Conservation (phyloP, 1,140 invertebrate genomes). For the Cephus cinctus region DNA sequence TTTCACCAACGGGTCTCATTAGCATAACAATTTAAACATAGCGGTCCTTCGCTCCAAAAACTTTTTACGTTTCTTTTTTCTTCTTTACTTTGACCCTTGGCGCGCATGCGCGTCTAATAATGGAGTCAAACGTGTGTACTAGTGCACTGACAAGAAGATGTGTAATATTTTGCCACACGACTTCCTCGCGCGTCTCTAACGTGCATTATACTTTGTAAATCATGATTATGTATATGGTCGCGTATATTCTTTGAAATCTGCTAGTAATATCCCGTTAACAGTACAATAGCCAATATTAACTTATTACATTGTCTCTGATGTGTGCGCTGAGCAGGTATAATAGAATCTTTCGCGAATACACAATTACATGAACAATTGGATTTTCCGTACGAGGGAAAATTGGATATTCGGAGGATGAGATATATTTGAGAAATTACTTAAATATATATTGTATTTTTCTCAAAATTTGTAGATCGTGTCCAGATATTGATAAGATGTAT, state of each 20-base stretch:
- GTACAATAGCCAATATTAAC: conserved; percentile 10
- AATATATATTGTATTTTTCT: too few species aligned
- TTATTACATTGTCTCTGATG: not conserved
- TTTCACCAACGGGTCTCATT: not conserved
- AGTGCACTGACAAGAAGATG: too few species aligned
- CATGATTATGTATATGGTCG: too few species aligned
- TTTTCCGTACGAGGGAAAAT: not conserved
- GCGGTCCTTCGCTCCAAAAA: not conserved
- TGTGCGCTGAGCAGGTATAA: not conserved
- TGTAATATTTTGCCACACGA: too few species aligned
- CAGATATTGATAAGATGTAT: conserved; percentile 66
- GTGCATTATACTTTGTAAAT: too few species aligned
- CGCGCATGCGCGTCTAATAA: too few species aligned
- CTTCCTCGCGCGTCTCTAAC: too few species aligned
- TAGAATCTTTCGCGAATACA: not conserved
- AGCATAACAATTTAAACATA: not conserved
- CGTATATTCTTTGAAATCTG: too few species aligned
- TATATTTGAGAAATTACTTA: not conserved
- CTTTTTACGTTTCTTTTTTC: not conserved
- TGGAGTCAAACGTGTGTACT: too few species aligned
- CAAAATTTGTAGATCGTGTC: conserved; percentile 62
- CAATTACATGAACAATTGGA: not conserved
- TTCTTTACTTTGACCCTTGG: too few species aligned
- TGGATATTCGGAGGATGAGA: not conserved
- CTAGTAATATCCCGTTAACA: conserved; percentile 15